Base-by-base conservation (phyloP, 1,140 invertebrate species). In the Habropoda laboriosa region DNA sequence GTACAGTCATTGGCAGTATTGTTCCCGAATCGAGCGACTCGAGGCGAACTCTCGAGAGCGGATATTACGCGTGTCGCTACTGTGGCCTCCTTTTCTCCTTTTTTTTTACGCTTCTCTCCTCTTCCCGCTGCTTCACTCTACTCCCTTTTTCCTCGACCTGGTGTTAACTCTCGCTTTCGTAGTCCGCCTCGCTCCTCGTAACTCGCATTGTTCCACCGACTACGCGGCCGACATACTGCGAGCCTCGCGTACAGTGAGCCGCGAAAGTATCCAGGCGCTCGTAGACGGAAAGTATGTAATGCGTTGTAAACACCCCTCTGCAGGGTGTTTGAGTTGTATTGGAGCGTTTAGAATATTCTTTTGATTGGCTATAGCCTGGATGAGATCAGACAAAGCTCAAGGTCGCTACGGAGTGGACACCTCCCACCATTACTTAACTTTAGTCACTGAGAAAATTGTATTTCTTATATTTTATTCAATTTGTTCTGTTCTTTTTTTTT, bases 1-100 rank as follows among this genome's bases (percentile, higher is more conserved):
- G 71, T 86, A 88, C 86, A 89, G 82, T 88, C 86, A 88, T 88
- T 89, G 84, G 84, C 78, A 86, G 81, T 76, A 86, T 86, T 81
- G 77, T 87, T 87, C 81, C 78, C 84, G 74, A 86, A 83, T 55
- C 78, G 64, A 83, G 81, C 57, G 74, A 86, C 47, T 27, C 64
- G 80, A 86, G 68, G 53, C 80, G 77, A 60, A 81, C 71, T 75
- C 24, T 49, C 77, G 55, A 63, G 49, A 66, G 74, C 63, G 74
- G 57, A 51, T 63, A 63, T n/a, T n/a, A n/a, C n/a, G n/a, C 16
- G 35, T 27, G 35, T 58, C 35, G 24, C 32, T 61, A 61, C 35
- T 42, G 45, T 12, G 58, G 18, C 57, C 68, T 61, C 57, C 35
- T 79, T 72, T 53, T 27, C 16, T 32, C 24, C 35, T 30, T 21